Percentiles rank a stretch among this genome's conserved stretches.
Evolutionary conservation across 2,113 vertebrate species (phyloP).

Genomic region (Helogale parvula): DNA sequence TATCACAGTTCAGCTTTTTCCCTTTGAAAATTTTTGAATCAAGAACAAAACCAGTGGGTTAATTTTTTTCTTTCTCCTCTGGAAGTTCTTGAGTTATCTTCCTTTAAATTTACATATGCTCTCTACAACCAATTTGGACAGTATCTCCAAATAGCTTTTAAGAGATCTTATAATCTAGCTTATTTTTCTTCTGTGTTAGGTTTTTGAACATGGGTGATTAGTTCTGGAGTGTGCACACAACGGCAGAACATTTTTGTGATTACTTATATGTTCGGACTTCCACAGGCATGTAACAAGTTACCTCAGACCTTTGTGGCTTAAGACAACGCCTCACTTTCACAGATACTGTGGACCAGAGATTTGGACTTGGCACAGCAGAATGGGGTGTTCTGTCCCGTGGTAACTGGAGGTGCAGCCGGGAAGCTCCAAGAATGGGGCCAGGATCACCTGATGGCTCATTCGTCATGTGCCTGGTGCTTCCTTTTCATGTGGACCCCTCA

Average conservation of each 20-base stretch:
- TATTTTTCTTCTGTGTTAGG: background rate
- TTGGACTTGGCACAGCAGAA: no score
- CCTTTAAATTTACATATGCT: background rate
- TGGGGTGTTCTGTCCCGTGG: background rate
- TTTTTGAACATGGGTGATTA: background rate
- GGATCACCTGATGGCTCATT: no score
- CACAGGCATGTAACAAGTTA: background rate
- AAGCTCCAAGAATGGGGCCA: background rate
- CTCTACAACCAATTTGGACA: background rate
- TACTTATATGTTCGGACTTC: background rate
- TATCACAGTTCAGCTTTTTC: background rate
- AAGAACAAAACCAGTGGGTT: background rate
- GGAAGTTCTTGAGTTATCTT: slow-evolving; percentile 26
- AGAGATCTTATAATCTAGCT: background rate
- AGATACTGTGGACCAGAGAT: background rate
- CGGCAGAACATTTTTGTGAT: slow-evolving; percentile 8
- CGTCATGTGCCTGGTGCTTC: background rate
- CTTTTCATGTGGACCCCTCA: accelerated
- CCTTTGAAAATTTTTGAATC: background rate
- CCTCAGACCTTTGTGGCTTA: background rate
- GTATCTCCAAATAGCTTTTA: background rate
- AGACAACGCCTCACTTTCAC: background rate
- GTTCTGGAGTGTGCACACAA: background rate
- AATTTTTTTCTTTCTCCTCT: background rate
- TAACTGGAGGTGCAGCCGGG: background rate